A percentile compares a stretch with the other conserved stretches of the same genome.
These are phyloP conservation scores for Scolanthus callimorphus DNA, from an alignment of 92 coral and sea anemone genomes.

Conservation along the genomic window DNA sequence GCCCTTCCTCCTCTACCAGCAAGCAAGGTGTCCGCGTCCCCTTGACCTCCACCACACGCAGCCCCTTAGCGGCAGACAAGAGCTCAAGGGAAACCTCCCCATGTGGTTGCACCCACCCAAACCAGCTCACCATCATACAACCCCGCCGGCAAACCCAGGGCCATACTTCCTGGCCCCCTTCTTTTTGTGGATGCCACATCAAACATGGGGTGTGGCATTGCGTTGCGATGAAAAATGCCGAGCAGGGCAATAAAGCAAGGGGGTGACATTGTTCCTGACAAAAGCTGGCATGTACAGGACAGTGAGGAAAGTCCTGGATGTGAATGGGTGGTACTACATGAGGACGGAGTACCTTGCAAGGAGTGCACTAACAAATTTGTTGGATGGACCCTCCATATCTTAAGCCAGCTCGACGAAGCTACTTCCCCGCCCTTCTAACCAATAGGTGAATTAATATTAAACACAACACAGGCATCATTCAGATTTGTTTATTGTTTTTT, in stretches of 20 bases:
- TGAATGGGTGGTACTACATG: slow-evolving; percentile 37
- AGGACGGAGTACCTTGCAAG: slow-evolving; percentile 44
- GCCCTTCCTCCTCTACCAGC: too few species aligned
- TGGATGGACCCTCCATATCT: too few species aligned
- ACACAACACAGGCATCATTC: too few species aligned
- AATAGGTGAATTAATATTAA: slow-evolving; percentile 4
- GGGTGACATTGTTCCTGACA: too few species aligned
- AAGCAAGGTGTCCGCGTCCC: too few species aligned
- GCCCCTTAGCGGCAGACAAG: slow-evolving; percentile 12
- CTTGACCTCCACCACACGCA: too few species aligned
- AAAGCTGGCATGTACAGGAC: slow-evolving; percentile 38
- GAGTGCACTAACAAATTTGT: too few species aligned
- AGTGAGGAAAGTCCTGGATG: slow-evolving; percentile 41
- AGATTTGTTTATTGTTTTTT: too few species aligned
- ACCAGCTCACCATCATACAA: slow-evolving; percentile 5
- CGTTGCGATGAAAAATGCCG: slow-evolving; percentile 9
- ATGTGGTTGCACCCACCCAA: slow-evolving; percentile 45
- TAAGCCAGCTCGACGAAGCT: too few species aligned
- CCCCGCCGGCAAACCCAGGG: slow-evolving; percentile 4
- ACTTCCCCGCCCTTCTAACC: too few species aligned
- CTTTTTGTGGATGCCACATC: slow-evolving; percentile 49
- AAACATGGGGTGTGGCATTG: slow-evolving; percentile 35
- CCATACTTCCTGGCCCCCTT: slow-evolving; percentile 29
- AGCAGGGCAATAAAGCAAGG: slow-evolving; percentile 25
- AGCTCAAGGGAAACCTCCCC: not conserved